These are phyloP conservation scores for Agriopis marginaria DNA, from an alignment of 2,888 invertebrate genomes.

Conservation along the genomic window DNA sequence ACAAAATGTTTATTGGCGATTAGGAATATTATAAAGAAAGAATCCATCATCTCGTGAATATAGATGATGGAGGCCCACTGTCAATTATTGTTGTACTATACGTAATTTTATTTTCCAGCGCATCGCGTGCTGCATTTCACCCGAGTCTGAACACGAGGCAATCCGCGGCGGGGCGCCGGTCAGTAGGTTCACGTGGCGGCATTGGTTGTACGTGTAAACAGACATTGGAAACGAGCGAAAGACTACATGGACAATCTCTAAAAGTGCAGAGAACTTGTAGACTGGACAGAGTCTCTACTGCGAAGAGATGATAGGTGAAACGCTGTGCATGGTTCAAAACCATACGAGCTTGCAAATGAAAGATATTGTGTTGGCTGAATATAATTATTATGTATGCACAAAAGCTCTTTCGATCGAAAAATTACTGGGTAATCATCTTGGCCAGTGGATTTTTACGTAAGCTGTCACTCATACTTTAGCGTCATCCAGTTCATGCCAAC, in stretches of 20 bases:
- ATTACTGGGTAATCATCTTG: not conserved
- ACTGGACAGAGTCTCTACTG: not conserved
- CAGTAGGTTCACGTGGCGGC: conserved; percentile 87
- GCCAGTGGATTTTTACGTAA: not conserved
- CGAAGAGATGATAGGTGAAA: not conserved
- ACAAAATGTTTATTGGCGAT: too few relatives aligned
- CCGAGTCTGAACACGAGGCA: conserved; percentile 88
- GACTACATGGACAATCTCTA: not conserved
- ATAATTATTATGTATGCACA: not conserved
- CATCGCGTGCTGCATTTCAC: conserved; percentile 88
- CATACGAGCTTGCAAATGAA: not conserved
- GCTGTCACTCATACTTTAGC: too few relatives aligned
- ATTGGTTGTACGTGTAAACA: conserved; percentile 89
- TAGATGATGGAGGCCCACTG: too few relatives aligned
- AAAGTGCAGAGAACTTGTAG: not conserved
- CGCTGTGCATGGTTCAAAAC: not conserved
- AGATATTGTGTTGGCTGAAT: not conserved
- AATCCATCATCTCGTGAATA: too few relatives aligned
- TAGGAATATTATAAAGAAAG: too few relatives aligned
- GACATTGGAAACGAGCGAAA: conserved; percentile 7
- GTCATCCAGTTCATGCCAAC: too few relatives aligned
- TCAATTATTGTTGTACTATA: not conserved
- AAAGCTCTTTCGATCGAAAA: not conserved
- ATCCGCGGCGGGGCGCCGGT: conserved; percentile 87
- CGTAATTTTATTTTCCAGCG: conserved; percentile 74